Base-by-base conservation (phyloP, 2,888 invertebrate species). In the Geotrupes spiniger region DNA sequence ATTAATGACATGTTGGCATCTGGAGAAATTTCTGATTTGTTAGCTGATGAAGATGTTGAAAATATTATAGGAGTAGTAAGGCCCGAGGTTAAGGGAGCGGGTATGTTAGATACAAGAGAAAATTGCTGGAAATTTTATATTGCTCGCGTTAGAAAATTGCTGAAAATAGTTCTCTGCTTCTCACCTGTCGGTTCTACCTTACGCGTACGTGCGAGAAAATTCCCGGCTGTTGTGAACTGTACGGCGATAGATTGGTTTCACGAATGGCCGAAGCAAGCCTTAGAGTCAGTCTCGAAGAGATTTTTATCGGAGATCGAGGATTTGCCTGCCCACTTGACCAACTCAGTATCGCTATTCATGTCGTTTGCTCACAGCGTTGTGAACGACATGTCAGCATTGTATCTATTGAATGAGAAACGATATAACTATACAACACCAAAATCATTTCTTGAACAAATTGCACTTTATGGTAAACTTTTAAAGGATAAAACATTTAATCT, bases 341-440 rank as follows among this genome's bases (percentile, higher is more conserved):
- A 76, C 0, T 77, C 88, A 0, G 87, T 93, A 1, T 83, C 94
- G 0, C 69, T 80, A 31, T 95, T 94, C 69, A 94, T 96, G 94
- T 89, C 95, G 0, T 87, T 83, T 65, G 92, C 90, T 0, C 96
- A 97, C 67, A 82, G 83, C 48, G 85, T 88, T 16, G 95, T 95
- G 1, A 94, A 94, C 66, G 81, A 85, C 36, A 87, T 92, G 76
- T 94, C 93, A 0, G 76, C 81, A 2, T 70, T 80, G 3, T 96
- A 93, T 72, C 77, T 90, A 54, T 76, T 80, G 57, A 94, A 92
- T 66, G 95, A 96, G 61, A 84, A 84, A 29, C 81, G 95, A 2
- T 93, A 92, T 73, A 96, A 96, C 72, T 96, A 96, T 71, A 96
- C 96, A 0, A 97, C 96, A 0, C 96, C 96, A 0, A 97, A 97